Conservation (phyloP, 2,888 invertebrate genomes). For the Plemyria rubiginata region DNA sequence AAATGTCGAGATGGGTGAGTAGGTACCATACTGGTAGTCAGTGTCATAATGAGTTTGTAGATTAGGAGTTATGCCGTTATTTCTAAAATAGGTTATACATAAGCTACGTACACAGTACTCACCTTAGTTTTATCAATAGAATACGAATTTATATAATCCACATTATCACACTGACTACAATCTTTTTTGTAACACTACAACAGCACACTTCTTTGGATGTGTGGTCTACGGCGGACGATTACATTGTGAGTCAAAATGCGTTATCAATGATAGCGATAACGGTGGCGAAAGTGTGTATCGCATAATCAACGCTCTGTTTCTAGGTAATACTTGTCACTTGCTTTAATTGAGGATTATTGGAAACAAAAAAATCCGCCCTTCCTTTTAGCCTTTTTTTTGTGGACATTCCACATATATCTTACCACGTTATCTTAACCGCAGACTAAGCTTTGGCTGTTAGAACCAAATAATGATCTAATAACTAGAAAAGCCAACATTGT, state of each 20-base stretch:
- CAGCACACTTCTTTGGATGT: slow-evolving; percentile 50
- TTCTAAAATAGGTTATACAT: too few species aligned
- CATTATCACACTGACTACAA: slow-evolving; percentile 41
- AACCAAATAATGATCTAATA: too few species aligned
- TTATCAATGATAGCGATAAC: slow-evolving; percentile 74
- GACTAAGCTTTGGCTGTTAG: too few species aligned
- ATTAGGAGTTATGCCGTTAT: too few species aligned
- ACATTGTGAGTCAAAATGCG: slow-evolving; percentile 73
- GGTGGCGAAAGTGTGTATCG: slow-evolving; percentile 54
- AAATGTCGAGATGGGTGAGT: too few species aligned
- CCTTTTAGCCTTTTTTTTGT: too few species aligned
- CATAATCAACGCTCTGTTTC: slow-evolving; percentile 27
- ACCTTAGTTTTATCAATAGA: slow-evolving; percentile 26
- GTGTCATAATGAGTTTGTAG: too few species aligned
- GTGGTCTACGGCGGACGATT: slow-evolving; percentile 53
- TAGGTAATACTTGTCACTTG: slow-evolving; percentile 21
- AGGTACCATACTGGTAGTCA: too few species aligned
- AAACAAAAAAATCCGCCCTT: background rate
- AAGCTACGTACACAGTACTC: slow-evolving; percentile 9
- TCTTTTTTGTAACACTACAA: slow-evolving; percentile 33
- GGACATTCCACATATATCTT: too few species aligned
- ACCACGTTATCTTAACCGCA: too few species aligned
- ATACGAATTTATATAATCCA: slow-evolving; percentile 27
- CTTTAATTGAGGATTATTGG: background rate
- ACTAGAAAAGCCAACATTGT: too few species aligned